These are phyloP conservation scores for Agrenia bidenticulata DNA, from an alignment of 2,888 invertebrate species.

Conservation along the genomic window DNA sequence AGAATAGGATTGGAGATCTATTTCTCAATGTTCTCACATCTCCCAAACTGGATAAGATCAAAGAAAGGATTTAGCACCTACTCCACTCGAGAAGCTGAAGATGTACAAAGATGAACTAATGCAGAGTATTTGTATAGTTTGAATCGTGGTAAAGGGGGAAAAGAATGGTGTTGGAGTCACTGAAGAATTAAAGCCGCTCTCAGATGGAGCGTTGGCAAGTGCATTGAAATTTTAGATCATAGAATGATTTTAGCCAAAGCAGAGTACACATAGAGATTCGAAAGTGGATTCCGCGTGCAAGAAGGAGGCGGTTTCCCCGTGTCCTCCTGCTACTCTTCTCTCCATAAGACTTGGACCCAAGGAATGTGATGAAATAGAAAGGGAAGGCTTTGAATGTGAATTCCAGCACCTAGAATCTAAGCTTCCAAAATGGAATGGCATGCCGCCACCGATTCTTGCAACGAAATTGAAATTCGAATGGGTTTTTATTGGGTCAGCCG, in stretches of 20 bases:
- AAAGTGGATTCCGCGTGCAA: slow-evolving; percentile 17
- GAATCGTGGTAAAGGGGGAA: no score
- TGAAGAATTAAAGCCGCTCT: no score
- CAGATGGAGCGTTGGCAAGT: no score
- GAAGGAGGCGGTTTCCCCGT: neutral
- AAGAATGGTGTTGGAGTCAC: no score
- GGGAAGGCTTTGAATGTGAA: slow-evolving; percentile 7
- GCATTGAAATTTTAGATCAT: slow-evolving; percentile 2
- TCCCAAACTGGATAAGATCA: no score
- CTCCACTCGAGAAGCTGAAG: no score
- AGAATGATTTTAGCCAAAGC: slow-evolving; percentile 9
- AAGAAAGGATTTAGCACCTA: no score
- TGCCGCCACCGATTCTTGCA: slow-evolving; percentile 13
- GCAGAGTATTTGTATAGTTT: no score
- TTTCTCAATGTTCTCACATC: no score
- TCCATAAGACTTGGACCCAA: neutral
- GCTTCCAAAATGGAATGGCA: slow-evolving; percentile 11
- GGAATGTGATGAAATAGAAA: slow-evolving; percentile 15
- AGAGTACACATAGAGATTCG: slow-evolving; percentile 11
- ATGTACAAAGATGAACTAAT: no score
- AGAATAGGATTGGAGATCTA: no score
- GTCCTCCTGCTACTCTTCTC: no score
- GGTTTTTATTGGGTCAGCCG: slow-evolving; percentile 37
- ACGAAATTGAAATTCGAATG: slow-evolving; percentile 34
- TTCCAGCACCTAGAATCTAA: slow-evolving; percentile 9